Evolutionary conservation across 2,888 invertebrate genomes (phyloP).

Genomic region (Oscheius sp.): DNA sequence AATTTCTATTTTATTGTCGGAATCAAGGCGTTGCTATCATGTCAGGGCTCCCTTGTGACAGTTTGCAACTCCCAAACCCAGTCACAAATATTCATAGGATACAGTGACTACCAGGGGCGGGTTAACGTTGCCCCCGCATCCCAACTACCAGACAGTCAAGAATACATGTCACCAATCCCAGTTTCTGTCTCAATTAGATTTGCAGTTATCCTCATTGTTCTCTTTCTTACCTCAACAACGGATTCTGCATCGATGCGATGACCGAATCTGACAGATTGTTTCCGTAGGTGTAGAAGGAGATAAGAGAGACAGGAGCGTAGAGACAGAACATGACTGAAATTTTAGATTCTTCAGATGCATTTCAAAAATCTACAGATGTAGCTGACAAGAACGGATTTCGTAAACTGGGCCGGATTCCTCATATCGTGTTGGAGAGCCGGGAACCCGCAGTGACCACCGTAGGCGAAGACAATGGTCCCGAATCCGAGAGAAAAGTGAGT

Average conservation of each 20-base stretch:
- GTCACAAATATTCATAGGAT: no score
- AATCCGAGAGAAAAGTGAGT: constrained; percentile 41
- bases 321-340: constrained; percentile 45
- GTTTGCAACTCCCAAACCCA: no score
- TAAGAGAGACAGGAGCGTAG: constrained; percentile 47
- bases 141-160: no score
- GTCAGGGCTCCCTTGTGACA: no score
- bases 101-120: no score
- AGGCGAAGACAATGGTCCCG: constrained; percentile 53
- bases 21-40: no score
- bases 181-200: not conserved
- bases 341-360: not conserved
- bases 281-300: constrained; percentile 49
- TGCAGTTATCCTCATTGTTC: not conserved
- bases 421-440: constrained; percentile 54
- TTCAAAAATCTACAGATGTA: constrained; percentile 42
- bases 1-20: no score
- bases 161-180: no score
- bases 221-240: constrained; percentile 17
- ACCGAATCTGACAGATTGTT: constrained; percentile 46
- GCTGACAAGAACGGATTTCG: constrained; percentile 42
- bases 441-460: constrained; percentile 52
- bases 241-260: constrained; percentile 47
- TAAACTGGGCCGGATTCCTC: constrained; percentile 46
- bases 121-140: no score